Evolutionary conservation across 2,888 invertebrate genomes (phyloP), one percentile per base, ranked within the genome.

Genomic region (Caenorhabditis becei): DNA sequence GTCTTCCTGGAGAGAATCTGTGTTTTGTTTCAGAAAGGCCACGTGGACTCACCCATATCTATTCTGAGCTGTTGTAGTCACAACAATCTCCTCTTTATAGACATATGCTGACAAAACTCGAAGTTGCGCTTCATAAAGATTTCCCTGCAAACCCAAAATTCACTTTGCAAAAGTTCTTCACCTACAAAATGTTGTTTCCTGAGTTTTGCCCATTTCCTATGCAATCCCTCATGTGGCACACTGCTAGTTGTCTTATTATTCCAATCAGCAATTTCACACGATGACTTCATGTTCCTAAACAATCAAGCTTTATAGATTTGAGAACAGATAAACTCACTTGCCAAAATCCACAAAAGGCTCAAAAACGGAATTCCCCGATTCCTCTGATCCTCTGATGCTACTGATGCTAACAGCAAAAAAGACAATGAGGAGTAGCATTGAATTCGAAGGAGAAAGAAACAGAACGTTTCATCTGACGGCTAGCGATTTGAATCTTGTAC

Each of bases 1-100:
- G 41, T 7, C 2, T 41, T 7, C 11, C 41, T 41, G 41, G 14
- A 41, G 16, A 18, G n/a, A n/a, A n/a, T n/a, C n/a, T n/a, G n/a
- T n/a, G n/a, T 4, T 1, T 49, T 8, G 20, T 20, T n/a, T n/a
- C n/a, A n/a, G n/a, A n/a, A 44, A 3, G 7, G 7, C 16, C 35
- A 20, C 18, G 4, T 5, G 23, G 14, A 16, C 56, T n/a, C 8
- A 56, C 63, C 53, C 51, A 23, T 1, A 18, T 26, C 35, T 1
- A 16, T 28, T 65, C 11, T 49, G n/a, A 18, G 51, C 23, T 16
- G 65, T 35, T 11, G 65, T 65, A n/a, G 53, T 53, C 11, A 65
- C 65, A 20, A 53, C 65, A 4, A 65, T 51, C 35, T 65, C 51
- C 10, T 65, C 2, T 14, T 32, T 2, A 35, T 65, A 65, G 16